Base-by-base conservation (phyloP, 1,140 invertebrate genomes). In the Coboldia fuscipes region DNA sequence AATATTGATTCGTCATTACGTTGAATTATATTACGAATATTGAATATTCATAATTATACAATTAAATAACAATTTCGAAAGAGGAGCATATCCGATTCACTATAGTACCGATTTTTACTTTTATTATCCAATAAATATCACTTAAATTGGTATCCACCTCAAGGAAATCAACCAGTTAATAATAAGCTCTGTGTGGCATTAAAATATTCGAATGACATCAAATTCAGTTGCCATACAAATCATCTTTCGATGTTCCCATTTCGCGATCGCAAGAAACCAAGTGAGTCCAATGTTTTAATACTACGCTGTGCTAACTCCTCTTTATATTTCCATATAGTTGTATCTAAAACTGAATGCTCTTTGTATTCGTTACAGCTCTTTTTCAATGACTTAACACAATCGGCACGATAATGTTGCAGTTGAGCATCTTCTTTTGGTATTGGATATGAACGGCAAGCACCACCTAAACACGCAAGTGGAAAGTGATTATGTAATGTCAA, bases 401-500 rank as follows among this genome's bases (percentile, higher is more conserved):
- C 82, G 9, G 80, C 80, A 19, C 88, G 67, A 56, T 93, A 96
- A 52, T 96, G 89, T 50, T 93, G 84, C 42, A 94, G 58, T 40
- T 93, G 80, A 6, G 88, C 89, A 40, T 83, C 73, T 30, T 65
- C 60, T 2, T 75, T 81, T 39, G 81, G 71, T 37, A 93, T 74
- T 8, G 81, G 67, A 56, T 82, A 90, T 16, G 80, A 84, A 13
- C 80, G 82, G 53, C 86, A 93, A 2, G 70, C 70, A 2, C 76
- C 72, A 15, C 81, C 80, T 1, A 90, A 56, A 45, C 86, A 93
- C 26, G 82, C 79, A 29, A 93, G 54, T 10, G 86, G 85, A 47
- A 89, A 90, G 56, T 92, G 86, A 57, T 92, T 93, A 63, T 92
- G 85, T 23, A 93, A 61, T 4, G 82, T 84, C 6, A 90, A 65